These are phyloP conservation scores for Dreissena rostriformis DNA, from an alignment of 1,140 invertebrate genomes.

Conservation along the genomic window DNA sequence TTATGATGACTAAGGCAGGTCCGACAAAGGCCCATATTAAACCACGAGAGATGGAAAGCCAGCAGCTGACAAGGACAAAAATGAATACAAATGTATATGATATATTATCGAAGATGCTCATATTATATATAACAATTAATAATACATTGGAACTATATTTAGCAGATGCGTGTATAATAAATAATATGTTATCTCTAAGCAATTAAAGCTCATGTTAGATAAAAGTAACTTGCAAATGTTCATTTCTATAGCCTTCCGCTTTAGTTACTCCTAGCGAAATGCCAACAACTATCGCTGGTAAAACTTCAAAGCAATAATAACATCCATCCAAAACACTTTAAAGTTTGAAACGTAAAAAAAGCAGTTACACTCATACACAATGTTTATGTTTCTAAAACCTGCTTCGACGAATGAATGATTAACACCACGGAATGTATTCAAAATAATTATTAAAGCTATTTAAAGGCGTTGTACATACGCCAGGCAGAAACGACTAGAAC, in stretches of 20 bases:
- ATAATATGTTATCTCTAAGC: background rate
- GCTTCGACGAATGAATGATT: too few relatives aligned
- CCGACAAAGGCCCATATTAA: slow-evolving; percentile 49
- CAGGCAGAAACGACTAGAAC: slow-evolving; percentile 37
- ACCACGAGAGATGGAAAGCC: slow-evolving; percentile 30
- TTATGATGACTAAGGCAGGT: slow-evolving; percentile 33
- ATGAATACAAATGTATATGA: background rate
- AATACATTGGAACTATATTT: background rate
- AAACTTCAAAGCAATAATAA: slow-evolving; percentile 46
- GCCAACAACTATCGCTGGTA: slow-evolving; percentile 45
- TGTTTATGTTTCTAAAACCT: too few relatives aligned
- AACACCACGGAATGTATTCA: too few relatives aligned
- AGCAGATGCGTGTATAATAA: too few relatives aligned
- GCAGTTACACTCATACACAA: too few relatives aligned
- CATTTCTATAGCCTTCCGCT: slow-evolving; percentile 45
- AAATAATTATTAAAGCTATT: too few relatives aligned
- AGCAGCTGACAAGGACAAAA: slow-evolving; percentile 17
- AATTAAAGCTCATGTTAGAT: background rate
- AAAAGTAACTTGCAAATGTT: slow-evolving; percentile 36
- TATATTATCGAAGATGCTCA: background rate
- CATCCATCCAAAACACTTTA: too few relatives aligned
- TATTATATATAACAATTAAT: background rate
- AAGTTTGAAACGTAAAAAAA: too few relatives aligned
- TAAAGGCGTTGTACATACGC: slow-evolving; percentile 39
- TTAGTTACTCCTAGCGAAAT: slow-evolving; percentile 47